Conservation (phyloP, 2,113 vertebrate genomes). For the Ivindomyrus marchei region DNA sequence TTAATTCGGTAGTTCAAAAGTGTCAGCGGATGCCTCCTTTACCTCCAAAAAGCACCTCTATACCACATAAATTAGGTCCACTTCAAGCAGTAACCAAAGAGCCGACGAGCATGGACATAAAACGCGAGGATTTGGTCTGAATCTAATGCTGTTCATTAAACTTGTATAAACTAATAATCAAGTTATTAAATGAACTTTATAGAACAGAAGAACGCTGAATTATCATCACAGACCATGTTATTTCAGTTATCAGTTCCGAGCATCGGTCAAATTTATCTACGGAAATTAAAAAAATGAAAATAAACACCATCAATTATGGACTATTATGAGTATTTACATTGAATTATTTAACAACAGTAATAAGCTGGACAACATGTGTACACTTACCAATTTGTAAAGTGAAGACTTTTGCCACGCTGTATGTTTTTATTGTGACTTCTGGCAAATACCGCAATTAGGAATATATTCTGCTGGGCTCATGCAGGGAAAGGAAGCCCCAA, state of each 20-base stretch:
- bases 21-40: background rate
- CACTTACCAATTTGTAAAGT: constrained; percentile 5
- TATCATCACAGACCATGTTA: background rate
- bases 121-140: background rate
- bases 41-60: background rate
- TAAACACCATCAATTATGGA: background rate
- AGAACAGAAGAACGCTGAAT: background rate
- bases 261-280: background rate
- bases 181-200: background rate
- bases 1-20: background rate
- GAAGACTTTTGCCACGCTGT: background rate
- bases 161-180: background rate
- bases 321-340: background rate
- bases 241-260: background rate
- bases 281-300: background rate
- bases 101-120: background rate
- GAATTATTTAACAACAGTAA: background rate
- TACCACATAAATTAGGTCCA: background rate
- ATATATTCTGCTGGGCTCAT: background rate
- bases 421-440: background rate
- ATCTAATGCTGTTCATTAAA: background rate
- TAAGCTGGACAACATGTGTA: background rate
- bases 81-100: background rate
- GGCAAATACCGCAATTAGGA: background rate
- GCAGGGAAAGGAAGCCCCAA: background rate